A percentile compares a stretch with the other conserved stretches of the same genome.
These are phyloP conservation scores for Zele albiditarsus DNA, from an alignment of 2,888 invertebrate genomes.

Conservation along the genomic window DNA sequence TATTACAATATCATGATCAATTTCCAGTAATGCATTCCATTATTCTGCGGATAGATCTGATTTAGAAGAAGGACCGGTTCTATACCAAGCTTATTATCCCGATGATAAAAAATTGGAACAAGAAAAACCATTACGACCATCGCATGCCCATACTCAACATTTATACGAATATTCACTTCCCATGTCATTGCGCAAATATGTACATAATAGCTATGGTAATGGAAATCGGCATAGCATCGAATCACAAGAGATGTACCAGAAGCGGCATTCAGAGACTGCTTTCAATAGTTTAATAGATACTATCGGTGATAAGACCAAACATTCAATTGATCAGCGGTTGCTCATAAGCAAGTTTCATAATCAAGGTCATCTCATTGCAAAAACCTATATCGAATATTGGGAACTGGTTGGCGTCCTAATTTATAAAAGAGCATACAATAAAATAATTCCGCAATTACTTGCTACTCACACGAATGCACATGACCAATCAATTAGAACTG, in stretches of 20 bases:
- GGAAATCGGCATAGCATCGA: neutral
- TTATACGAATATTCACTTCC: neutral
- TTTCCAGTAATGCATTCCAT: neutral
- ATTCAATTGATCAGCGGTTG: neutral
- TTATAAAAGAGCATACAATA: neutral
- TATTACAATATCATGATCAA: neutral
- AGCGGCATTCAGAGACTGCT: neutral
- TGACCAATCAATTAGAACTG: neutral
- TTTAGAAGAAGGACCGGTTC: conserved; percentile 59
- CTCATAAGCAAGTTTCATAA: neutral
- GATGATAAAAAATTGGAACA: conserved; percentile 33
- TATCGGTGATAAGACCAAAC: neutral
- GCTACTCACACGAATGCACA: neutral
- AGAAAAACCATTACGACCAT: conserved; percentile 46
- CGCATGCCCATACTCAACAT: neutral
- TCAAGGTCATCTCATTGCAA: neutral
- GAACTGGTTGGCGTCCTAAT: neutral
- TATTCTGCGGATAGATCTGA: conserved; percentile 50
- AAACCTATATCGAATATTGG: neutral
- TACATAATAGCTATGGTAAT: neutral
- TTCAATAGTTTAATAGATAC: neutral
- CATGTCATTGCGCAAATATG: neutral
- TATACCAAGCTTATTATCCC: conserved; percentile 66
- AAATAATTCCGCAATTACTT: neutral
- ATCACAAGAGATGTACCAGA: neutral